Evolutionary conservation across 2,888 invertebrate genomes (phyloP), one percentile per base, ranked within the genome.

Genomic region (Lydus trimaculatus): DNA sequence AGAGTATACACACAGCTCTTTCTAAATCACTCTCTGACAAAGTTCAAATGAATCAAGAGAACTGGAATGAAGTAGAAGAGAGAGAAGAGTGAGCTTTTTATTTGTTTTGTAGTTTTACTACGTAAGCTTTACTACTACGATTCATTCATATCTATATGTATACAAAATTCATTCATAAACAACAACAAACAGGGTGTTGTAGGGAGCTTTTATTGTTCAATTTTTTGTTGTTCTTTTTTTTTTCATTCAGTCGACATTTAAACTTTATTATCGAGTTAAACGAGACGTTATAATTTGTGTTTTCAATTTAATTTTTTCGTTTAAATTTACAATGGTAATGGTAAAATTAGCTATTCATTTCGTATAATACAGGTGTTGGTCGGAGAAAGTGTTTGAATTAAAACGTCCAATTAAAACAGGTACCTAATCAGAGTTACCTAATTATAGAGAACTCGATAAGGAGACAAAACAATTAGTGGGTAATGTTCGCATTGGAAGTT

Each of bases 81-180:
- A 48, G 48, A 48, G 43, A 48, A 48, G 48, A 48, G 79, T 74
- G 80, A 43, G 43, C 82, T 83, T 84, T 84, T 84, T 84, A 84
- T 84, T 84, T 84, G 84, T 83, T 84, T 84, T 84, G 84, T 84
- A 84, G 84, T 84, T 84, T 84, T 84, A 84, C 84, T 84, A 84
- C 84, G 83, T 48, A n/a, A 17, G 20, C 74, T 77, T 80, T 82
- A 83, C 83, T n/a, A n/a, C n/a, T 83, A 82, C 84, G 81, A 78
- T 73, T 78, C 84, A 84, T 84, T 84, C 84, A 84, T 83, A 81
- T 81, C 79, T 79, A n/a, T n/a, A n/a, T n/a, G n/a, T n/a, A n/a
- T n/a, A 78, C 43, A 5, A 43, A 43, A 48, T 9, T 79, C 83
- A 82, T 83, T 83, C 83, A 83, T 80, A 74, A 67, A 36, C 13